Base-by-base conservation (phyloP, 1,140 invertebrate genomes). In the Copidosoma floridanum region DNA sequence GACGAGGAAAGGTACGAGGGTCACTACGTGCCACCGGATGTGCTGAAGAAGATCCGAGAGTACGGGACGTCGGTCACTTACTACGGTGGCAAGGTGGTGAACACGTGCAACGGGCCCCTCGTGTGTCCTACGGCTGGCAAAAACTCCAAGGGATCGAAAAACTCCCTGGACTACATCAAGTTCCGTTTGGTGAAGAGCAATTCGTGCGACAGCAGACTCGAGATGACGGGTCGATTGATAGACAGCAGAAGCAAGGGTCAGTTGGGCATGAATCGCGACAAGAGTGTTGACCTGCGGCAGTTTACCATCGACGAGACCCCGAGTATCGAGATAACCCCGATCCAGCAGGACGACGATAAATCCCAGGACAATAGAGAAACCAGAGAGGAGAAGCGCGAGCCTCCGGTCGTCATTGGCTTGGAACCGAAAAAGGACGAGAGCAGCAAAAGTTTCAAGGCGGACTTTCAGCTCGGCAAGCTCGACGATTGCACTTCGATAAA, bases 11-110 rank as follows among this genome's bases (percentile, higher is more conserved):
- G 65, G 3, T 65, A 77, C 40, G 67, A 70, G 7, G 74, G 83
- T 43, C 87, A 88, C 66, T 89, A 86, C 65, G 87, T 91, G 1
- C 86, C 86, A 14, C 85, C 88, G 59, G 91, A 93, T 69, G 88
- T 93, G n/a, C 73, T 94, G 37, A 85, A 89, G 63, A 92, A 92
- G 79, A 93, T 94, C 65, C 82, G 91, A 43, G 91, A 92, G 69
- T 90, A 86, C 68, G 92, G 91, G 5, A 92, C 90, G 0, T 90
- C 90, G 5, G 85, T 93, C 1, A 94, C 91, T 4, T 94, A 93
- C 71, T 93, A 92, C 65, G 91, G 92, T 0, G 91, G 91, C 2
- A 86, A 89, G 70, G 87, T 93, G 12, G 82, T 93, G 7, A 86
- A 89, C 64, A 86, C 83, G 14, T 85, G 85, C 70, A 82, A 82